Evolutionary conservation across 2,113 vertebrate species (phyloP), one percentile per base, ranked within the genome.

Genomic region (Pelusios castaneus): DNA sequence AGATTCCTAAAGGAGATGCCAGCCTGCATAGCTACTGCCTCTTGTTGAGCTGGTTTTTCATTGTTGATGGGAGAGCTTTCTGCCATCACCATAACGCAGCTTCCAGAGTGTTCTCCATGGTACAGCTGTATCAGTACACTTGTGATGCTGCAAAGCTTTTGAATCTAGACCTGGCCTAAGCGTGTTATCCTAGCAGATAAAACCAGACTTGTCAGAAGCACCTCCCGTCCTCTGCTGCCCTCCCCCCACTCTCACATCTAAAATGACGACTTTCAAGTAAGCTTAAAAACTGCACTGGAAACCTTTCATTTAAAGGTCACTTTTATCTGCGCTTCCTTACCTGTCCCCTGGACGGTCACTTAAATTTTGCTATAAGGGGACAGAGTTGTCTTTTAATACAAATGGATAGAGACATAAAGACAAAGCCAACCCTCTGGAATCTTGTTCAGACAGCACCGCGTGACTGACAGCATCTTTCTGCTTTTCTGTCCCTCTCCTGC

Each of bases 401-500:
- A 67, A 58, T 24, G 10, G 34, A 43, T 43, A 45, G 24, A 54
- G 45, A 16, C 67, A 89, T 85, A 31, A 27, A 21, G 31, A 22
- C 38, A 78, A 83, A 89, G 58, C 12, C 70, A 2, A 79, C 1
- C 84, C 41, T 77, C 34, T 85, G 67, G 27, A 56, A 92, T 79
- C 43, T 90, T 79, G 79, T 58, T 90, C 2, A 60, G 1, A 1
- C 29, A 19, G 10, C 51, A 93, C 31, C 21, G 19, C n/a, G 83
- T 58, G 54, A 75, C 70, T 92, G 8, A 0, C 24, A 93, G 79
- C 45, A 87, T 80, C 58, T 88, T 51, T 75, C 89, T 60, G 91
- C 86, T 91, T 79, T 56, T 85, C 12, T 0, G 4, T 89, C 56
- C 51, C 96, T 99, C 98, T 34, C 82, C 76, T 29, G 56, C 97